phyloP scores from a whole-genome alignment of 2,797 vertebrate genomes.

The Oreortyx pictus region DNA sequence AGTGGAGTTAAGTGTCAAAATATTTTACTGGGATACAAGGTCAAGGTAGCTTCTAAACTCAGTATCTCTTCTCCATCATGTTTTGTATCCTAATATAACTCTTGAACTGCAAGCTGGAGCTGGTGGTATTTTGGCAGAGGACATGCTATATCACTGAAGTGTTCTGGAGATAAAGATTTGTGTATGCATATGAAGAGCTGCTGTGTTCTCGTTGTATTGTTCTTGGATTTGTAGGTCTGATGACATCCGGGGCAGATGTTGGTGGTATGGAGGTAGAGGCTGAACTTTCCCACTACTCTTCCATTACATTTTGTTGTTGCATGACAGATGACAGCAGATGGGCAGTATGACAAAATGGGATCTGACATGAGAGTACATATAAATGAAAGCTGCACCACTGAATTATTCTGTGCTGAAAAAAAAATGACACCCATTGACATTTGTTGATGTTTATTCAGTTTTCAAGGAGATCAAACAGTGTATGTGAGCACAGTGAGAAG shows the following conservation, averaged over 20 bases:
- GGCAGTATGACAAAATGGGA: no score
- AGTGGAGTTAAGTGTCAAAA: neutral
- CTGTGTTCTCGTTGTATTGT: neutral
- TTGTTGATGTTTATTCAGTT: neutral
- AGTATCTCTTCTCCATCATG: neutral
- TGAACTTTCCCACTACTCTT: no score
- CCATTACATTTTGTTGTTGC: no score
- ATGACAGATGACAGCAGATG: no score
- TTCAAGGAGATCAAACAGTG: neutral
- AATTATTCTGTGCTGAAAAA: no score
- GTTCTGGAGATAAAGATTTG: neutral
- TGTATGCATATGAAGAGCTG: neutral
- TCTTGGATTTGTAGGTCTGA: neutral
- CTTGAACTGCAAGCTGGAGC: neutral
- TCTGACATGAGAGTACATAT: no score
- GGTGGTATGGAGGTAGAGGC: no score
- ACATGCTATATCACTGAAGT: neutral
- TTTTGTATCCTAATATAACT: neutral
- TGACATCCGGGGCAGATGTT: no score
- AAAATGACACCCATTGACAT: neutral
- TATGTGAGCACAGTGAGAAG: neutral
- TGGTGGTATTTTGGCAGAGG: neutral
- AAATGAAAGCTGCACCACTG: no score
- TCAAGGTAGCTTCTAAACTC: neutral
- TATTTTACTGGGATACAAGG: neutral